Evolutionary conservation across 1,140 invertebrate genomes (phyloP), one percentile per base, ranked within the genome.

Genomic region (Danaus melanippus): DNA sequence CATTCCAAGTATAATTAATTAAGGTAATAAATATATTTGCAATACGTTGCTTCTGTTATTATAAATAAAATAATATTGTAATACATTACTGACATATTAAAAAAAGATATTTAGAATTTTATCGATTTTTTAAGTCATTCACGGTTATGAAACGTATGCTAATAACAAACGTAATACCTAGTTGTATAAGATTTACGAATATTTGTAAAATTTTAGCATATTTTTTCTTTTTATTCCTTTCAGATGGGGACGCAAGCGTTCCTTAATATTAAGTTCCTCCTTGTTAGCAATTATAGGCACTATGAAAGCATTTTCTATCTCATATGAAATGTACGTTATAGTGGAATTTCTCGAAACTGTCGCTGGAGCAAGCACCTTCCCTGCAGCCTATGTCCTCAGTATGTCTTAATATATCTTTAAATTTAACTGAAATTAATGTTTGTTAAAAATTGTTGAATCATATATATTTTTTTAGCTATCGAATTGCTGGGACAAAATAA

Each of bases 261-360:
- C 80, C 8, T 49, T 86, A 53, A 69, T 83, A 47, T 51, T 84
- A 52, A 81, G 79, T 49, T 75, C 70, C 39, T 78, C 75, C 7
- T 50, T 86, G 54, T 74, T 84, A n/a, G 82, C 80, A 0, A 80
- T 66, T 11, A 76, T 86, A 45, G 83, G 83, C 9, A 60, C 80
- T 0, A 48, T 85, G 50, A 85, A 85, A 63, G 90, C 92, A 0
- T 93, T 92, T 67, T 89, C 92, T 8, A 84, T 90, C 8, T 91
- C 87, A 67, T 94, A 93, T 70, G 84, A 88, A 58, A 90, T 89
- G 83, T 94, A 94, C 64, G 58, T 88, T 12, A 64, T 88, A 4
- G 90, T 93, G 42, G 92, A 93, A 80, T 92, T 93, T 62, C 74
- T 93, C 42, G 92, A 93, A 69, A 86, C 88, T 8, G 88, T 90